Evolutionary conservation across 2,113 vertebrate genomes (phyloP).

Genomic region (Tylochromis polylepis): DNA sequence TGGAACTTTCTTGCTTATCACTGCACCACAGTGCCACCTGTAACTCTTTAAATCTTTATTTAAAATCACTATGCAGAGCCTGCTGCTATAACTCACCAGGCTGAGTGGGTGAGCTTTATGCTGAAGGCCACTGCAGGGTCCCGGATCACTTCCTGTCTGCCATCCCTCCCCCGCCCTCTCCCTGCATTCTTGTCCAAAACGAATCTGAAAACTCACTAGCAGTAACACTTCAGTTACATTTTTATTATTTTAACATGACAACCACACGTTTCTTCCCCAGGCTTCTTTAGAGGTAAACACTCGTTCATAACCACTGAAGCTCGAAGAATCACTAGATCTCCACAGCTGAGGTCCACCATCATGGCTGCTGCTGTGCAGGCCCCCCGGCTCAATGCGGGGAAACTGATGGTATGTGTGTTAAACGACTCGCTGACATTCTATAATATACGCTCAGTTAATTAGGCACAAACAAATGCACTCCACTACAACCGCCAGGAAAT

Average conservation of each 20-base stretch:
- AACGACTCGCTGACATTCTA: neutral
- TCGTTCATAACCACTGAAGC: neutral
- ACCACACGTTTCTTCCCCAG: fast-evolving
- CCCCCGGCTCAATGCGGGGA: neutral
- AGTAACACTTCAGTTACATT: neutral
- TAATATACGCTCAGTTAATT: neutral
- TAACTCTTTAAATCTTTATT: neutral
- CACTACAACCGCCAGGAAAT: neutral
- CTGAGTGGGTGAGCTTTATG: neutral
- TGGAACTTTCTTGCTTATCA: neutral
- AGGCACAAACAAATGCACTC: neutral
- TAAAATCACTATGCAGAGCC: neutral
- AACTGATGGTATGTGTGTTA: neutral
- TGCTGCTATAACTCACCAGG: neutral
- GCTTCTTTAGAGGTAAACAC: neutral
- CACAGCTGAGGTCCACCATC: neutral
- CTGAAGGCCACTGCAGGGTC: neutral
- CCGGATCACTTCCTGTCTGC: neutral
- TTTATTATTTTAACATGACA: neutral
- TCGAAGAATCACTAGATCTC: neutral
- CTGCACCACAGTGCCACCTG: neutral
- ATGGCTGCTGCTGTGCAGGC: neutral
- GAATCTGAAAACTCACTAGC: neutral
- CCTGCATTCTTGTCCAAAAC: neutral
- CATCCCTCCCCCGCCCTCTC: neutral